Evolutionary conservation across 2,113 vertebrate genomes (phyloP).

Genomic region (Proteles cristata): DNA sequence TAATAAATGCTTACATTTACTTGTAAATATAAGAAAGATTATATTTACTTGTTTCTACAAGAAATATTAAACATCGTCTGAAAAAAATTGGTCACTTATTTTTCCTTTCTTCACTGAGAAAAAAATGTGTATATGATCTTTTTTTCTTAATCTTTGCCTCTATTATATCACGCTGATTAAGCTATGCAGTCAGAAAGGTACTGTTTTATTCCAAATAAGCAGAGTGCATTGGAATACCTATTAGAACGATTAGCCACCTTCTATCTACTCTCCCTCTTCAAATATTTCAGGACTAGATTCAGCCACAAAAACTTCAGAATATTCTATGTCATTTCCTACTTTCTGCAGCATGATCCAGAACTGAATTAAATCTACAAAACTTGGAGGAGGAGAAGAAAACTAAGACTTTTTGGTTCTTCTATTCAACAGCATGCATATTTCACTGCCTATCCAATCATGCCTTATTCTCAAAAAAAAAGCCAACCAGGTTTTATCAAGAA

Average conservation of each 20-base stretch:
- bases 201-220: background rate
- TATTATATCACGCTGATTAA: background rate
- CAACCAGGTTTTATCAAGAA: background rate
- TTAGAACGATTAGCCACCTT: background rate
- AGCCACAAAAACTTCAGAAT: background rate
- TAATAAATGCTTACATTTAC: background rate
- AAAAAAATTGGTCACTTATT: background rate
- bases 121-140: background rate
- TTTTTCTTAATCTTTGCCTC: background rate
- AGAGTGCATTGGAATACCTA: background rate
- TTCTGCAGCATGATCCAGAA: background rate
- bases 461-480: background rate
- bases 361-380: background rate
- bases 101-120: background rate
- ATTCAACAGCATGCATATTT: too few species aligned
- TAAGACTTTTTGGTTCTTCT: background rate
- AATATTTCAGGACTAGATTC: background rate
- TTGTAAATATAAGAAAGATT: background rate
- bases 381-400: background rate
- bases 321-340: background rate
- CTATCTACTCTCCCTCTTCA: background rate
- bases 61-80: background rate
- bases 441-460: background rate
- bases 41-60: background rate
- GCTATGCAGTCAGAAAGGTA: background rate